A percentile compares a stretch with the other conserved stretches of the same genome.
Conservation (phyloP, 2,888 invertebrate species). For the Alloscopus bannaensis region DNA sequence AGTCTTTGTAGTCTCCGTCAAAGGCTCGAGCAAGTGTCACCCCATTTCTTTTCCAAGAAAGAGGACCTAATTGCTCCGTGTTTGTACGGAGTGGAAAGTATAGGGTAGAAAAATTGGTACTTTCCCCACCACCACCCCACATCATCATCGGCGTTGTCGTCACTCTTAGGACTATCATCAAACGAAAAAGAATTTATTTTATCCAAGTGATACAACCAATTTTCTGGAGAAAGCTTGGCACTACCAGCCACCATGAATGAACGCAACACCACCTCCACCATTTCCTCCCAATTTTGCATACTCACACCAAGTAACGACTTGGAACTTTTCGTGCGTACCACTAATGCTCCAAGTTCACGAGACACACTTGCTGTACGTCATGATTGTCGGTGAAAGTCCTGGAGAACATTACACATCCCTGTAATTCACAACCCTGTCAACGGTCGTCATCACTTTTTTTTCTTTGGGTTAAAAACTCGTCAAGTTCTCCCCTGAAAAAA, state of each 20-base stretch:
- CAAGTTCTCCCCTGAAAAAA: background rate
- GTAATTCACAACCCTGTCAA: background rate
- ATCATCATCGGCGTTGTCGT: too few species aligned
- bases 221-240: slow-evolving; percentile 26
- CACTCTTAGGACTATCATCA: too few species aligned
- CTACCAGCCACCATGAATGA: slow-evolving; percentile 38
- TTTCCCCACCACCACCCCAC: slow-evolving; percentile 27
- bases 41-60: slow-evolving; percentile 23
- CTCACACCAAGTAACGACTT: too few species aligned
- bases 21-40: slow-evolving; percentile 55
- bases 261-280: slow-evolving; percentile 38
- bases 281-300: too few species aligned
- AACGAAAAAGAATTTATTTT: too few species aligned
- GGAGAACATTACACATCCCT: background rate
- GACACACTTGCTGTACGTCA: background rate
- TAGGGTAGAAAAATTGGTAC: slow-evolving; percentile 29
- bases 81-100: slow-evolving; percentile 29
- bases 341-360: too few species aligned
- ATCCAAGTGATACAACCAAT: too few species aligned
- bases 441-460: slow-evolving; percentile 5
- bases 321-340: too few species aligned
- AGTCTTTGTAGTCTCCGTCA: background rate
- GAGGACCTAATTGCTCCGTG: slow-evolving; percentile 54
- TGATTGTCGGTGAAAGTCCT: background rate
- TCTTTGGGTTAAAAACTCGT: slow-evolving; percentile 16